Base-by-base conservation (phyloP, 2,113 vertebrate genomes). In the Cebus imitator region DNA sequence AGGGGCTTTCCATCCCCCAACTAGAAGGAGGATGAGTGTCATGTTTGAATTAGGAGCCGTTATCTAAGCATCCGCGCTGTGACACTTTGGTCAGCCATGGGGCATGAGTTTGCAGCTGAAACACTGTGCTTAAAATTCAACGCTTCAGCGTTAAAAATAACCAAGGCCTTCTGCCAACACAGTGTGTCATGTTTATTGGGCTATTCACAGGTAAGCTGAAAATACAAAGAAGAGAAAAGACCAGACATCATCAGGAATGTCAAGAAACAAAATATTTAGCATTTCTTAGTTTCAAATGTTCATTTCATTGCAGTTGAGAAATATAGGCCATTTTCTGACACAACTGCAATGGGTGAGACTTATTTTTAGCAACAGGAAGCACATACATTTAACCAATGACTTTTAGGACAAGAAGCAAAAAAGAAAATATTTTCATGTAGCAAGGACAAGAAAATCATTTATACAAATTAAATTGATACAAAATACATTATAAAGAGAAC, bases 401-500 rank as follows among this genome's bases (percentile, higher is more conserved):
- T 97, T 98, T 97, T 95, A 98, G 98, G 97, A 97, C 98, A 98
- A 96, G 97, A 97, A 98, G 98, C 98, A 98, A 98, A 98, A 98
- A 98, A 98, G 98, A 98, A 98, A 98, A 96, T 94, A 98, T 45
- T 80, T 98, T 96, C 98, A 98, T 81, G 96, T 91, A 96, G 95
- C 98, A 85, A 98, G 97, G 95, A 98, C 98, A 97, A 97, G 97
- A 97, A 97, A 98, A 84, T 14, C 87, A 66, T 96, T 87, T 97
- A 96, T 98, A 98, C 98, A 98, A 98, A 97, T 96, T 89, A 96
- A 98, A 97, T 12, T 80, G 98, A 98, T 99, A 99, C 97, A 99
- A 99, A 99, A 99, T 99, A 99, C 98, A 98, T 98, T 98, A 98
- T 96, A 98, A 98, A 99, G 98, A 98, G 98, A 96, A 90, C 96